phyloP scores from a whole-genome alignment of 2,888 invertebrate genomes.

The Chrysodeixis includens region DNA sequence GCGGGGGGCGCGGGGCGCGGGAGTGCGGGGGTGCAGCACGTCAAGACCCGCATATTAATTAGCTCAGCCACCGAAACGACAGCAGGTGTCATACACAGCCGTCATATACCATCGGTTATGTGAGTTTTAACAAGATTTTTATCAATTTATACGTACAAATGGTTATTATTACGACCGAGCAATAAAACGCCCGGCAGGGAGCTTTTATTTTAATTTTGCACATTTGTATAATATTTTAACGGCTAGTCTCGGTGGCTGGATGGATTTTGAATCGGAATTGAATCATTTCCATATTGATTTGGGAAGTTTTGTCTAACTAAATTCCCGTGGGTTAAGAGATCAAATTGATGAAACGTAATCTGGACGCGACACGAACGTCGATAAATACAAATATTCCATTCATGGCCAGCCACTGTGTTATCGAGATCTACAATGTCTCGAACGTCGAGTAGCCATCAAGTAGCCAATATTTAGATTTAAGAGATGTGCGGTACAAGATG shows the following conservation, averaged over 20 bases:
- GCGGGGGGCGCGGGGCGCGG: background rate
- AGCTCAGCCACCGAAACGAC: slow-evolving; percentile 26
- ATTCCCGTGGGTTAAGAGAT: slow-evolving; percentile 28
- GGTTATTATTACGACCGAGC: slow-evolving; percentile 38
- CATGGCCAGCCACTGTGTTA: background rate
- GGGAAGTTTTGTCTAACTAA: slow-evolving; percentile 20
- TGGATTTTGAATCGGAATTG: slow-evolving; percentile 38
- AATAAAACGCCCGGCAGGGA: slow-evolving; percentile 54
- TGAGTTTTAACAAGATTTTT: slow-evolving; percentile 29
- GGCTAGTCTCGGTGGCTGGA: slow-evolving; percentile 32
- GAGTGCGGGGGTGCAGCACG: slow-evolving; percentile 24
- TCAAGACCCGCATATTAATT: slow-evolving; percentile 26
- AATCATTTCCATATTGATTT: slow-evolving; percentile 37
- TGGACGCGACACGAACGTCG: background rate
- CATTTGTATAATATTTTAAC: slow-evolving; percentile 51
- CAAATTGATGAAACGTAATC: slow-evolving; percentile 3
- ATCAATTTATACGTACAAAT: slow-evolving; percentile 42
- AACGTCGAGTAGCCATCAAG: background rate
- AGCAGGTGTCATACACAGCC: slow-evolving; percentile 37
- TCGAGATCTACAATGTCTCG: background rate
- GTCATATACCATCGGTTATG: slow-evolving; percentile 15
- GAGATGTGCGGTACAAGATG: background rate
- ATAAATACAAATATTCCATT: slow-evolving; percentile 3
- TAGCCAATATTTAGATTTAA: slow-evolving; percentile 1
- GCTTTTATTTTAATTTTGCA: slow-evolving; percentile 47